Evolutionary conservation across 2,797 vertebrate genomes (phyloP).

Genomic region (Kryptolebias ocellatus): DNA sequence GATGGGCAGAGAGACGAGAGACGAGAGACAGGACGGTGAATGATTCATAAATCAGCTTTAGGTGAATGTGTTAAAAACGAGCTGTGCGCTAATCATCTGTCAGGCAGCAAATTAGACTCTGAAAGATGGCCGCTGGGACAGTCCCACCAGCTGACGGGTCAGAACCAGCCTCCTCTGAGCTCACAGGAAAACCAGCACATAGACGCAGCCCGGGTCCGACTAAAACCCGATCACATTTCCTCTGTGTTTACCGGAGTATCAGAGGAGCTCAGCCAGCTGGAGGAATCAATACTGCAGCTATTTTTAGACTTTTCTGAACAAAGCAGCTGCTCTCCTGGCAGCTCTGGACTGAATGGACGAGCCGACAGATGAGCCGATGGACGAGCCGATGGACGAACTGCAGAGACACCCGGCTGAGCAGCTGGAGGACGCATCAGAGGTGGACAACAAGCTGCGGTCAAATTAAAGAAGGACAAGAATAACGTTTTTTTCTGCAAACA

Average conservation of each 20-base stretch:
- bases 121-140: conserved; percentile 47
- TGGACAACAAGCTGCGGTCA: neutral
- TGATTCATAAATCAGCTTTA: conserved; percentile 27
- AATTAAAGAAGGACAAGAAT: no score
- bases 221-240: conserved; percentile 28
- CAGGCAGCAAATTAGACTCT: conserved; percentile 62
- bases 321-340: conserved; percentile 40
- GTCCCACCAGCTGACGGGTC: conserved; percentile 18
- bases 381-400: conserved; percentile 6
- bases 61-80: neutral
- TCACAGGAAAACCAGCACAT: conserved; percentile 18
- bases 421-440: neutral
- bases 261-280: conserved; percentile 26
- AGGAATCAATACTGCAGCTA: conserved; percentile 73
- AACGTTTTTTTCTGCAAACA: no score
- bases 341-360: conserved; percentile 19
- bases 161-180: conserved; percentile 33
- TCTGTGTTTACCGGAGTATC: conserved; percentile 45
- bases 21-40: conserved; percentile 31
- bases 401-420: neutral
- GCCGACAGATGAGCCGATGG: conserved; percentile 5
- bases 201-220: conserved; percentile 32
- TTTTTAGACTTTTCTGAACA: conserved; percentile 64
- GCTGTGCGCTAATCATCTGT: conserved; percentile 55
- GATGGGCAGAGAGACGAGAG: conserved; percentile 23